These are phyloP conservation scores for Lasioglossum leucozonium DNA, from an alignment of 2,888 invertebrate genomes.

Conservation along the genomic window DNA sequence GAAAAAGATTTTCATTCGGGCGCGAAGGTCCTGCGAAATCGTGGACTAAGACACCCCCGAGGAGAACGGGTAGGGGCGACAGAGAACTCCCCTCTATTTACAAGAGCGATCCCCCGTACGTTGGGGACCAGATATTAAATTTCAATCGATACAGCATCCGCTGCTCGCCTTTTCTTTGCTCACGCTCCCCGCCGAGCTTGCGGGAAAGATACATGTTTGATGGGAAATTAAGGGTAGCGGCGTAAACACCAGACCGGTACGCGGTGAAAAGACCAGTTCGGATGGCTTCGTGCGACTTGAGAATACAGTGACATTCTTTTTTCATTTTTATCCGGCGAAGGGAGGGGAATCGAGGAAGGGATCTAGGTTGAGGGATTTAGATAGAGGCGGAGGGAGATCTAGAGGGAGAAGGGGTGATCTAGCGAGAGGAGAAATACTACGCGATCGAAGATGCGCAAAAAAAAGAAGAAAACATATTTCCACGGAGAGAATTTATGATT, in stretches of 20 bases:
- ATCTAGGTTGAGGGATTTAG: background rate
- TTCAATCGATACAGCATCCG: constrained; percentile 81
- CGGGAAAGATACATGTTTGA: constrained; percentile 72
- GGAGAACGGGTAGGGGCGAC: constrained; percentile 51
- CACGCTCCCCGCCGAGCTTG: constrained; percentile 61
- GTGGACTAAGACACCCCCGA: constrained; percentile 49
- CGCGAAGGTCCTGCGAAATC: constrained; percentile 54
- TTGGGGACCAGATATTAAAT: constrained; percentile 81
- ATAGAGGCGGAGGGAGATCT: too few relatives aligned
- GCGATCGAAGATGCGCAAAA: background rate
- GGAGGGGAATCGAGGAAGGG: background rate
- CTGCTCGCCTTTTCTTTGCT: constrained; percentile 71
- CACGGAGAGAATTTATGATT: background rate
- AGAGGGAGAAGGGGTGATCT: background rate
- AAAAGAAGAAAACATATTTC: background rate
- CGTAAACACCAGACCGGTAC: constrained; percentile 61
- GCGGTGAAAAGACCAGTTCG: constrained; percentile 39
- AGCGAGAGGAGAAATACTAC: background rate
- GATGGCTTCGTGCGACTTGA: constrained; percentile 9
- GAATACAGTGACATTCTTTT: background rate
- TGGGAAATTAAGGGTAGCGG: constrained; percentile 73
- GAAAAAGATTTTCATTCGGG: constrained; percentile 35
- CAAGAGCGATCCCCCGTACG: constrained; percentile 74
- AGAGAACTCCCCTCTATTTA: constrained; percentile 77
- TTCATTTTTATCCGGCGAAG: too few relatives aligned